These are phyloP conservation scores for Pseudomyrmex pallidus DNA, from an alignment of 1,140 invertebrate species.

Conservation along the genomic window DNA sequence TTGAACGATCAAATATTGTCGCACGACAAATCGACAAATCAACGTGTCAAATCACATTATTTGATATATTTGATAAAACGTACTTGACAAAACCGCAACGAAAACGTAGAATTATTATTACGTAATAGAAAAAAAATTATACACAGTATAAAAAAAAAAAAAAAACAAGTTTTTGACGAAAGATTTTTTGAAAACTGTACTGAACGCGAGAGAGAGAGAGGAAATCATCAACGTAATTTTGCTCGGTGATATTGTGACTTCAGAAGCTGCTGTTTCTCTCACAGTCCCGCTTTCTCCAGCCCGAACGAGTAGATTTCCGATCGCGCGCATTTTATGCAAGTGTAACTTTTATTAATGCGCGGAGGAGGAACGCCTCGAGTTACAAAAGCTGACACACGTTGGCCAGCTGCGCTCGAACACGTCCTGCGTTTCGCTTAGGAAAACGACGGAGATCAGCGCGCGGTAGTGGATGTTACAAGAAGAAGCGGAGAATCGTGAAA, in stretches of 20 bases:
- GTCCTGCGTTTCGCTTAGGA: background rate
- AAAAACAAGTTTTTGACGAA: too few relatives aligned
- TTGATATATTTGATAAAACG: too few relatives aligned
- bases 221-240: background rate
- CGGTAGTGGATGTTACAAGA: constrained; percentile 26
- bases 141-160: too few relatives aligned
- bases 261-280: too few relatives aligned
- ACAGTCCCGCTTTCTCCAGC: background rate
- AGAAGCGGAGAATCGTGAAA: background rate
- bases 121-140: too few relatives aligned
- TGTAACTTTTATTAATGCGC: background rate
- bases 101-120: too few relatives aligned
- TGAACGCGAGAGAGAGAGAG: too few relatives aligned
- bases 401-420: constrained; percentile 19
- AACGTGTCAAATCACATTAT: background rate
- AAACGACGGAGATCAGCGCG: constrained; percentile 3
- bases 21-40: background rate
- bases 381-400: background rate
- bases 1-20: background rate
- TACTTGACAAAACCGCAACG: too few relatives aligned
- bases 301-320: background rate
- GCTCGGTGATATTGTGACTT: background rate
- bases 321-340: background rate
- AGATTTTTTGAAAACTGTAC: too few relatives aligned
- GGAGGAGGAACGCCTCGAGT: background rate